phyloP scores from a whole-genome alignment of 2,113 vertebrate species.

The Centropus unirufus region DNA sequence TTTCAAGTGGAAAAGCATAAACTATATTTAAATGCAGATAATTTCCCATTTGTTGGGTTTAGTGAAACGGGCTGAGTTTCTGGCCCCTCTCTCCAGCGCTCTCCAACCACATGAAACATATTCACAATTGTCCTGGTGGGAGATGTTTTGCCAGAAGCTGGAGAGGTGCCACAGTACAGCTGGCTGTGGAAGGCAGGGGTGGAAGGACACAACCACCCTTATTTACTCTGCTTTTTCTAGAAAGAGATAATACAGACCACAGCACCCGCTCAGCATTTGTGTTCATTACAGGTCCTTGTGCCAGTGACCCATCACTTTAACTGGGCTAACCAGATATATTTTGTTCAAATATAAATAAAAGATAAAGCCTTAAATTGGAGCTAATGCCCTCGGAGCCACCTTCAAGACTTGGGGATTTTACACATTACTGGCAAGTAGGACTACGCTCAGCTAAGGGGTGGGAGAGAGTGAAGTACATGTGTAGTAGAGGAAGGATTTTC shows the following conservation, averaged over 20 bases:
- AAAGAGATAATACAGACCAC: background rate
- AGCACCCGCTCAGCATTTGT: background rate
- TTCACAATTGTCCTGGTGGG: background rate
- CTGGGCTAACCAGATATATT: background rate
- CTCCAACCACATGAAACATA: background rate
- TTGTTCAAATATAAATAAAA: background rate
- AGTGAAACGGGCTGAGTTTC: background rate
- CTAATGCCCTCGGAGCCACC: background rate
- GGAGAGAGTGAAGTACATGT: background rate
- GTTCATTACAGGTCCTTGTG: background rate
- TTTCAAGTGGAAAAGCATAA: constrained; percentile 58
- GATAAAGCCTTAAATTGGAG: background rate
- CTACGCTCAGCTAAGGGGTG: background rate
- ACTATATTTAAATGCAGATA: constrained; percentile 57
- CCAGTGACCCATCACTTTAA: background rate
- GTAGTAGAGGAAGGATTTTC: background rate
- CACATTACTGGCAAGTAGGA: background rate
- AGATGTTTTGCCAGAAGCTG: constrained; percentile 46
- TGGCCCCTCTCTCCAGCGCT: background rate
- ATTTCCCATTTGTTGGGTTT: constrained; percentile 46
- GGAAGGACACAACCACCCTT: background rate
- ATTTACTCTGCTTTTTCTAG: background rate
- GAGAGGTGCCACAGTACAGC: background rate
- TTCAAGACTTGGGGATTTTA: background rate
- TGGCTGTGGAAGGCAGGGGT: constrained; percentile 23